Conservation (phyloP, 2,888 invertebrate species). For the Tubiluchus corallicola region DNA sequence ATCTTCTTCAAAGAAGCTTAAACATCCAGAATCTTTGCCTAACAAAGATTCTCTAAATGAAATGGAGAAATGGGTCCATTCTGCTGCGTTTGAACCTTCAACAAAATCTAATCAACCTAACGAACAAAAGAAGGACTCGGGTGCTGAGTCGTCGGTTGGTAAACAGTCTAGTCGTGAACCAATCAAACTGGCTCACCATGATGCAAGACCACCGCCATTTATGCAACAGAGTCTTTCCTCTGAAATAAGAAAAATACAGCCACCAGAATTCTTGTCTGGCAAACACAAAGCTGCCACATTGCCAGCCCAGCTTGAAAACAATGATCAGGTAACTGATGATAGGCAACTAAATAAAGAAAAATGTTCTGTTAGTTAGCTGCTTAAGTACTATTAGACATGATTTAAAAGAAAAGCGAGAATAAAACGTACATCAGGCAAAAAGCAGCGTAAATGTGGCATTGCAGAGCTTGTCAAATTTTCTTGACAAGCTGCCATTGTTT, state of each 20-base stretch:
- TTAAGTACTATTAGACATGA: too few relatives aligned
- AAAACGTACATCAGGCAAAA: neutral
- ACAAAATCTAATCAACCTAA: neutral
- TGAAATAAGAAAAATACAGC: neutral
- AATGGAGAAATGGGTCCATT: too few relatives aligned
- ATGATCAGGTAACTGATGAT: too few relatives aligned
- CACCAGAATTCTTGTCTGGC: neutral
- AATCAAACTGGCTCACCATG: neutral
- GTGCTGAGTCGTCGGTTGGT: neutral
- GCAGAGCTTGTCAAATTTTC: too few relatives aligned
- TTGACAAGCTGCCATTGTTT: too few relatives aligned
- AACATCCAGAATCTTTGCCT: too few relatives aligned
- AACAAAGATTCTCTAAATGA: too few relatives aligned
- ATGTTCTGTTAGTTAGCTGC: neutral
- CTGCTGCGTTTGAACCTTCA: too few relatives aligned
- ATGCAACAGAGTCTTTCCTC: neutral
- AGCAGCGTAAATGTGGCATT: neutral
- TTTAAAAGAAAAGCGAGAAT: neutral
- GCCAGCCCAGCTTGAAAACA: neutral
- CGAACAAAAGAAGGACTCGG: neutral
- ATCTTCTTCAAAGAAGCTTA: neutral
- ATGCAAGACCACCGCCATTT: neutral
- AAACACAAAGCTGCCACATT: neutral
- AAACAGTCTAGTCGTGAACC: neutral
- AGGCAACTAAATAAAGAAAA: neutral